Evolutionary conservation across 2,113 vertebrate genomes (phyloP).

Genomic region (Neogobius melanostomus): DNA sequence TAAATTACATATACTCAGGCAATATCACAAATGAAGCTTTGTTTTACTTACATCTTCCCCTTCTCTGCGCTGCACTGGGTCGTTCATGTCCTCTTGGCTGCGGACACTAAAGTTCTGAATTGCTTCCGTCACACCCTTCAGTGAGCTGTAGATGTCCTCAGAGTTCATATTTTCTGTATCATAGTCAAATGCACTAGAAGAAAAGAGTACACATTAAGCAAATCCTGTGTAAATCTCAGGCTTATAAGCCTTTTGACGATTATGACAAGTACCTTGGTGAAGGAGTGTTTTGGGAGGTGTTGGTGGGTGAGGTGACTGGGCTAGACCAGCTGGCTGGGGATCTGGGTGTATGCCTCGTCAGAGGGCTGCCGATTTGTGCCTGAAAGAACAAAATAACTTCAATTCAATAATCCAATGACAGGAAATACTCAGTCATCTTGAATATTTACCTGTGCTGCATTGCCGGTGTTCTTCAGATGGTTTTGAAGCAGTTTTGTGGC

Average conservation of each 20-base stretch:
- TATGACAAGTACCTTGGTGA: constrained; percentile 85
- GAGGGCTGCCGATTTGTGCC: constrained; percentile 88
- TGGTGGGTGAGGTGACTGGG: constrained; percentile 94
- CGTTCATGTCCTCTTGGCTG: constrained; percentile 96
- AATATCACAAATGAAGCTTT: not conserved
- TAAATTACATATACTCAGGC: not conserved
- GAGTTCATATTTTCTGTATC: constrained; percentile 99
- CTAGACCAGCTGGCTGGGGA: constrained; percentile 94
- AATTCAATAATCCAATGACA: not conserved
- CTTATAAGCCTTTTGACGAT: not conserved
- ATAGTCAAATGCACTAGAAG: constrained; percentile 91
- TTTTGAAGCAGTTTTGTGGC: constrained; percentile 96
- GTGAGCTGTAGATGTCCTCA: constrained; percentile 97
- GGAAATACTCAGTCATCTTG: not conserved
- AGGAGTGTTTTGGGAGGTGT: constrained; percentile 89
- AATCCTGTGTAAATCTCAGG: not conserved
- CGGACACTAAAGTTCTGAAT: constrained; percentile 97
- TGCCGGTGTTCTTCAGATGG: constrained; percentile 92
- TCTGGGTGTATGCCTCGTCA: constrained; percentile 87
- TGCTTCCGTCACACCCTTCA: constrained; percentile 94
- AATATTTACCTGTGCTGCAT: constrained; percentile 85
- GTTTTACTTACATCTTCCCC: constrained; percentile 66
- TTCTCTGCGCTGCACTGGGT: constrained; percentile 82
- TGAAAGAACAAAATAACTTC: constrained; percentile 38
- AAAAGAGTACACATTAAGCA: not conserved